Conservation (phyloP, 30 jellyfish, hydroid and myxozoan genomes). For the Mastigias papua region DNA sequence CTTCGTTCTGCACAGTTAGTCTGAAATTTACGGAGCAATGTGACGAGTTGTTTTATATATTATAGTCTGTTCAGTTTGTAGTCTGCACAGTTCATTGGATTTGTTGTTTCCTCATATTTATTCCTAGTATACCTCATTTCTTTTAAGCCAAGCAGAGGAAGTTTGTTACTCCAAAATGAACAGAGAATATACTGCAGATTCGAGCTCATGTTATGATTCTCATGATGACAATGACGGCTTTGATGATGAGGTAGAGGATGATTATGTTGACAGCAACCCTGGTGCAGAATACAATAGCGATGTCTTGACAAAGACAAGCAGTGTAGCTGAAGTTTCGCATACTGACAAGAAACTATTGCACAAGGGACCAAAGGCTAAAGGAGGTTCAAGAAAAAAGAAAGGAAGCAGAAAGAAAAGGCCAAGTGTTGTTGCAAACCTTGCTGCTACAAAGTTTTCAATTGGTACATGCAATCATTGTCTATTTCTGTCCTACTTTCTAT, state of each 20-base stretch:
- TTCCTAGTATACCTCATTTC: not conserved
- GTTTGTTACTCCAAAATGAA: slow-evolving; percentile 19
- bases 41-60: too few relatives aligned
- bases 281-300: not conserved
- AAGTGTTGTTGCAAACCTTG: slow-evolving; percentile 69
- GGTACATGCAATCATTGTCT: slow-evolving; percentile 31
- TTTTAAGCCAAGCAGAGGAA: not conserved
- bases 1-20: too few relatives aligned
- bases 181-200: slow-evolving; percentile 23
- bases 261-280: not conserved
- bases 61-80: too few relatives aligned
- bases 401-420: slow-evolving; percentile 60
- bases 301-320: not conserved
- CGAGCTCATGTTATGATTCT: slow-evolving; percentile 34
- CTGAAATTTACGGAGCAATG: too few relatives aligned
- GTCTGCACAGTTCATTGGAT: too few relatives aligned
- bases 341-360: not conserved
- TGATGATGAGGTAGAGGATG: slow-evolving; percentile 35
- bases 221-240: slow-evolving; percentile 12
- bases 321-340: not conserved
- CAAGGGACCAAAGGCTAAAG: not conserved
- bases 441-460: slow-evolving; percentile 73
- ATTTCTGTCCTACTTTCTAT: not conserved
- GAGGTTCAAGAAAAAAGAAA: slow-evolving; percentile 12
- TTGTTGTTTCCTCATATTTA: not conserved